phyloP scores from a whole-genome alignment of 1,140 invertebrate species.

The Chironomus tepperi region DNA sequence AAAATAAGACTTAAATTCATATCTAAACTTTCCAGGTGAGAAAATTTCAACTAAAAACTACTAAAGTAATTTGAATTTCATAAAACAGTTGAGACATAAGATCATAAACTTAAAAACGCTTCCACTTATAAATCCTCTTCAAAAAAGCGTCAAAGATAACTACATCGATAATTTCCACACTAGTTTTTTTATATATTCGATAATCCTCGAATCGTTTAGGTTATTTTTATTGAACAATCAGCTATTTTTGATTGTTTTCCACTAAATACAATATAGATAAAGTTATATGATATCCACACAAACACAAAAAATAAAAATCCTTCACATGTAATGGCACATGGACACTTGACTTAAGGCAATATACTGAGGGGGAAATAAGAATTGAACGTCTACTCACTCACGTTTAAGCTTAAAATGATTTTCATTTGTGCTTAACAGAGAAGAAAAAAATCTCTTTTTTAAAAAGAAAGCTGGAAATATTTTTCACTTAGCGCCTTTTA shows the following conservation, averaged over 20 bases:
- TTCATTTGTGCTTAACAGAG: background rate
- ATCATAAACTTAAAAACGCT: no score
- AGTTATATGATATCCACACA: background rate
- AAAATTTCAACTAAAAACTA: no score
- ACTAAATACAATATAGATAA: background rate
- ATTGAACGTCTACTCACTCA: background rate
- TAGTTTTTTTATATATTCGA: no score
- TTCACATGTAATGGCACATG: background rate
- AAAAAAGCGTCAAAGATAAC: no score
- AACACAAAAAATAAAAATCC: no score
- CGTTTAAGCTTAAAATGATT: background rate
- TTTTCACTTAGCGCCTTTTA: background rate
- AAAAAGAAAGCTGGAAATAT: background rate
- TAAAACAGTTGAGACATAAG: no score
- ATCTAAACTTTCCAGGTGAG: no score
- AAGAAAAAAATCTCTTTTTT: background rate
- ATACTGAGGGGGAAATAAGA: background rate
- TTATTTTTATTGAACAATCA: slow-evolving; percentile 9
- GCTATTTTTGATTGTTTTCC: background rate
- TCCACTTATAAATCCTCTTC: no score
- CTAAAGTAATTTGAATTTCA: no score
- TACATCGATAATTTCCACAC: no score
- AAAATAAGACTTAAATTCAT: no score
- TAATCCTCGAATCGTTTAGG: background rate
- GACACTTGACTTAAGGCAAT: background rate